These are phyloP conservation scores for Sphecodes monilicornis DNA, from an alignment of 2,888 invertebrate genomes.

Conservation along the genomic window DNA sequence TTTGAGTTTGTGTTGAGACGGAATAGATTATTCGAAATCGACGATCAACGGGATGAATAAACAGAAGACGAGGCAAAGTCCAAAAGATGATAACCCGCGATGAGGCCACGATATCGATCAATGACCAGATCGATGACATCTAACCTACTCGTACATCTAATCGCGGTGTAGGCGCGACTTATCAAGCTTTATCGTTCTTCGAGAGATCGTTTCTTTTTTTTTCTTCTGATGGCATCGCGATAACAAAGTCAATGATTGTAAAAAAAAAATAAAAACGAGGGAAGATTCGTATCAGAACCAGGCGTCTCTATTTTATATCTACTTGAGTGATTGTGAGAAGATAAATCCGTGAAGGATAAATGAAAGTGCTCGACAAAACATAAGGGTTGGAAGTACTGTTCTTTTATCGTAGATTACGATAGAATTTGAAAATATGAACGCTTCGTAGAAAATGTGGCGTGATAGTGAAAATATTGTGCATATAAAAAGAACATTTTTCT, in stretches of 20 bases:
- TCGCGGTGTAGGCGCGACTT: constrained; percentile 62
- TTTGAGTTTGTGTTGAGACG: not conserved
- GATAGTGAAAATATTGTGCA: not conserved
- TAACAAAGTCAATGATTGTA: constrained; percentile 11
- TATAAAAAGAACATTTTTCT: too few relatives aligned
- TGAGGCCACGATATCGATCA: constrained; percentile 55
- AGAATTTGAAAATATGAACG: not conserved
- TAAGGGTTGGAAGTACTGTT: not conserved
- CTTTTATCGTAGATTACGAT: not conserved
- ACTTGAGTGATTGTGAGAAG: not conserved
- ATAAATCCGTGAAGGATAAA: not conserved
- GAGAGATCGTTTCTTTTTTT: constrained; percentile 52
- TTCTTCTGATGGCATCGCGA: constrained; percentile 26
- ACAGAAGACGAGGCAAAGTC: constrained; percentile 46
- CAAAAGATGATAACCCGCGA: constrained; percentile 36
- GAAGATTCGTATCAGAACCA: constrained; percentile 41
- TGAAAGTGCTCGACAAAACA: not conserved
- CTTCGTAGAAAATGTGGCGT: not conserved
- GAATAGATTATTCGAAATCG: not conserved
- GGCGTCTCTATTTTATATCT: constrained; percentile 1
- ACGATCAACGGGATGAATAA: not conserved
- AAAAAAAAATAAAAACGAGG: constrained; percentile 1
- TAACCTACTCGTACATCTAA: constrained; percentile 45
- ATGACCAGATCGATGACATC: constrained; percentile 62
- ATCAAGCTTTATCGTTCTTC: constrained; percentile 50